Conservation (phyloP, 2,888 invertebrate species). For the Dasypolia templi region DNA sequence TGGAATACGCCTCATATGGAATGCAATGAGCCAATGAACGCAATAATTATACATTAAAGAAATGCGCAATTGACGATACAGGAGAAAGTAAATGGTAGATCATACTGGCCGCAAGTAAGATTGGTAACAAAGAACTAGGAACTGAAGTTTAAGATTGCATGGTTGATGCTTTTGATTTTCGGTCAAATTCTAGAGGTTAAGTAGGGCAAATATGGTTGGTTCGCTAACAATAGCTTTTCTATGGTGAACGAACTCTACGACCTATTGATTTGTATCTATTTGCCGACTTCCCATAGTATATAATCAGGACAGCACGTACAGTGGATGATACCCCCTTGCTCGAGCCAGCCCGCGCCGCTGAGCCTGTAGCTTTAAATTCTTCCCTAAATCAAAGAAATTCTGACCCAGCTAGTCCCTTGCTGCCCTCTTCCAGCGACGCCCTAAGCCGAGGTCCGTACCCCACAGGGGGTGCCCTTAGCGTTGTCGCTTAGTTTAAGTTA, state of each 20-base stretch:
- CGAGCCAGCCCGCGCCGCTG: too few species aligned
- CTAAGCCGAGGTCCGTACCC: too few species aligned
- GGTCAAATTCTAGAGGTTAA: constrained; percentile 45
- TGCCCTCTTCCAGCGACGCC: too few species aligned
- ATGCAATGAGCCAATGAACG: constrained; percentile 70
- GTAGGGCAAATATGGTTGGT: constrained; percentile 33
- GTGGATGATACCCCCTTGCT: too few species aligned
- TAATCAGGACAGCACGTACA: background rate
- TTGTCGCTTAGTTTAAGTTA: too few species aligned
- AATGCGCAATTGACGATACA: constrained; percentile 69
- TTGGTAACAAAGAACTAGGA: constrained; percentile 57
- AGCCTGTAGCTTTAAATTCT: too few species aligned
- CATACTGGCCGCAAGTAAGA: constrained; percentile 56
- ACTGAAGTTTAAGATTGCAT: constrained; percentile 50
- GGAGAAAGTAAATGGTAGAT: constrained; percentile 73
- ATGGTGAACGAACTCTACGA: constrained; percentile 12
- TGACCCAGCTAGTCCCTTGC: too few species aligned
- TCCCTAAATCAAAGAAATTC: too few species aligned
- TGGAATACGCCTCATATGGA: constrained; percentile 66
- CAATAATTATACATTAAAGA: constrained; percentile 77
- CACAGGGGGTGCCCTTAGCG: too few species aligned
- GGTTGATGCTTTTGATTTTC: constrained; percentile 50
- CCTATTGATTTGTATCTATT: constrained; percentile 43
- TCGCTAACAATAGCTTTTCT: constrained; percentile 12
- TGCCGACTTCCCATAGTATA: background rate